Evolutionary conservation across 2,113 vertebrate genomes (phyloP).

Genomic region (Azemiops feae): DNA sequence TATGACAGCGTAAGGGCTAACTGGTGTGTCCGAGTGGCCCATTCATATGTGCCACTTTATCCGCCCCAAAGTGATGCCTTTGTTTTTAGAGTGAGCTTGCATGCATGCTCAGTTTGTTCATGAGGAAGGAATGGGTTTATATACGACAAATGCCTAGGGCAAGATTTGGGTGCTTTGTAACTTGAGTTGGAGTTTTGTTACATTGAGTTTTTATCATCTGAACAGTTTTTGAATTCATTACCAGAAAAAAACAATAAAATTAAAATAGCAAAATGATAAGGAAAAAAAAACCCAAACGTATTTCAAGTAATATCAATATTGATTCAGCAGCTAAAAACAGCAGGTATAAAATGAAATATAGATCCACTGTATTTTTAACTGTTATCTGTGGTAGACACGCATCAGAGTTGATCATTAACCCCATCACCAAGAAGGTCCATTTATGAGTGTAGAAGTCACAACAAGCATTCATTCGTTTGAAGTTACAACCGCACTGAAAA

Average conservation of each 20-base stretch:
- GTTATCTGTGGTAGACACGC: background rate
- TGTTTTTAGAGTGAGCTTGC: background rate
- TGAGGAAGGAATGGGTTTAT: background rate
- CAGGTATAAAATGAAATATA: background rate
- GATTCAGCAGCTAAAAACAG: background rate
- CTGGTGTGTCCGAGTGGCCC: background rate
- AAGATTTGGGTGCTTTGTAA: background rate
- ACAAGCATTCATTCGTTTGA: too few species aligned
- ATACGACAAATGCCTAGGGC: background rate
- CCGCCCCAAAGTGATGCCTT: background rate
- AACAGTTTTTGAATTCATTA: background rate
- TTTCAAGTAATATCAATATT: background rate
- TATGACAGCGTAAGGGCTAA: background rate
- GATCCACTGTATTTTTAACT: background rate
- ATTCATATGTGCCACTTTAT: background rate
- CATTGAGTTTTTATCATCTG: background rate
- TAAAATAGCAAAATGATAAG: background rate
- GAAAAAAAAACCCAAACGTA: background rate
- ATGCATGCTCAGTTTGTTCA: background rate
- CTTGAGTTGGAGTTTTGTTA: background rate
- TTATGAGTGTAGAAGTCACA: too few species aligned
- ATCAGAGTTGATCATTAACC: background rate
- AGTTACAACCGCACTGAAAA: too few species aligned
- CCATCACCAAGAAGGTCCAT: background rate
- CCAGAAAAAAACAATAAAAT: background rate